Conservation (phyloP, 2,797 vertebrate genomes). For the Melanotaenia maccullochi region DNA sequence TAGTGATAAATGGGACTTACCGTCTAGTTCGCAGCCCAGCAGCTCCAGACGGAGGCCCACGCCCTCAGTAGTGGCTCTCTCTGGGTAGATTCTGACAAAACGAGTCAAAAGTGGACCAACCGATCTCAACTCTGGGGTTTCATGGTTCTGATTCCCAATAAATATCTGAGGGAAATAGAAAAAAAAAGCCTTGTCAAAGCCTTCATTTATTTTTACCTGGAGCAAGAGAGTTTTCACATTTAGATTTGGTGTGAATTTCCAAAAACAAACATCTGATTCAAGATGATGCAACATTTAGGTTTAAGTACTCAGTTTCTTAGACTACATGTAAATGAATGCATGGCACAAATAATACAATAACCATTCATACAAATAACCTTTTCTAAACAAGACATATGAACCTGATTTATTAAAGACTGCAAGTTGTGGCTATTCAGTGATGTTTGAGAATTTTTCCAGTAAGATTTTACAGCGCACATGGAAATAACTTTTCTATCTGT, state of each 20-base stretch:
- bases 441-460: neutral
- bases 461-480: neutral
- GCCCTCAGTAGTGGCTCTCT: slow-evolving; percentile 90
- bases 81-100: slow-evolving; percentile 92
- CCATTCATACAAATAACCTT: neutral
- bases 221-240: neutral
- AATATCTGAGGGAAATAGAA: slow-evolving; percentile 84
- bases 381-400: neutral
- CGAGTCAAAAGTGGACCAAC: slow-evolving; percentile 87
- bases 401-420: slow-evolving; percentile 19
- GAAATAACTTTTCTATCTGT: neutral
- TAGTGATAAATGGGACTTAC: slow-evolving; percentile 67
- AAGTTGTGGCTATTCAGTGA: neutral
- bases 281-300: no score
- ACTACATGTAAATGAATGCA: neutral
- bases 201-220: neutral
- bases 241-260: neutral
- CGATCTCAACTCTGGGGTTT: slow-evolving; percentile 91
- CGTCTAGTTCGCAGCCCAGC: slow-evolving; percentile 94
- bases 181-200: neutral
- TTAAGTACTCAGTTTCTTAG: no score
- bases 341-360: neutral
- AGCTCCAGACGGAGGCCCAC: slow-evolving; percentile 91
- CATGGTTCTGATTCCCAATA: slow-evolving; percentile 95
- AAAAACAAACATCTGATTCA: neutral